phyloP scores from a whole-genome alignment of 2,888 invertebrate genomes.

The Leucoma salicis region DNA sequence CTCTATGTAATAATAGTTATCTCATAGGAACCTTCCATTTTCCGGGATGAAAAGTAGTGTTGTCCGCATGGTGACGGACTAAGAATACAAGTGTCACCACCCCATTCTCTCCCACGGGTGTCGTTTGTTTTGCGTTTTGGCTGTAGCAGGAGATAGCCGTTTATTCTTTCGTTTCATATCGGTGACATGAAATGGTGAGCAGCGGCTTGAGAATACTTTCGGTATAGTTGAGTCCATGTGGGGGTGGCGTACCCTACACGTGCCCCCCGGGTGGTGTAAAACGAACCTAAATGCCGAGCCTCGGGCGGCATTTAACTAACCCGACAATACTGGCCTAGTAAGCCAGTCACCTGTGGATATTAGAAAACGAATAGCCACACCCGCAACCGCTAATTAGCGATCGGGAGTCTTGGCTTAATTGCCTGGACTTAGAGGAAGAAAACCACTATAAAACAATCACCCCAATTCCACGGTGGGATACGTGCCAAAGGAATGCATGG shows the following conservation, averaged over 20 bases:
- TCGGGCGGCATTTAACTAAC: background rate
- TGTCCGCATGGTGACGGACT: too few relatives aligned
- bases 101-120: too few relatives aligned
- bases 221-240: too few relatives aligned
- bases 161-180: too few relatives aligned
- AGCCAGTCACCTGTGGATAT: background rate
- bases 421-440: background rate
- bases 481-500: conserved; percentile 20
- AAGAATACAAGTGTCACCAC: too few relatives aligned
- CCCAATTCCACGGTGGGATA: conserved; percentile 22
- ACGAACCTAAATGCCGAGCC: background rate
- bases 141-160: too few relatives aligned
- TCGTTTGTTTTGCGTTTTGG: too few relatives aligned
- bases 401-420: background rate
- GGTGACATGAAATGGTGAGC: too few relatives aligned
- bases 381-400: background rate
- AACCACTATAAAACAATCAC: conserved; percentile 5
- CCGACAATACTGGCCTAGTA: background rate
- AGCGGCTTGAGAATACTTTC: too few relatives aligned
- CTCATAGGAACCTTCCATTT: too few relatives aligned
- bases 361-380: background rate
- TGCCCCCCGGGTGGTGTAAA: conserved; percentile 9
- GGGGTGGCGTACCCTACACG: conserved; percentile 12
- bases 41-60: too few relatives aligned
- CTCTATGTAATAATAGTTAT: too few relatives aligned